Conservation (phyloP, 2,113 vertebrate species). For the Chamaetylas fuelleborni region DNA sequence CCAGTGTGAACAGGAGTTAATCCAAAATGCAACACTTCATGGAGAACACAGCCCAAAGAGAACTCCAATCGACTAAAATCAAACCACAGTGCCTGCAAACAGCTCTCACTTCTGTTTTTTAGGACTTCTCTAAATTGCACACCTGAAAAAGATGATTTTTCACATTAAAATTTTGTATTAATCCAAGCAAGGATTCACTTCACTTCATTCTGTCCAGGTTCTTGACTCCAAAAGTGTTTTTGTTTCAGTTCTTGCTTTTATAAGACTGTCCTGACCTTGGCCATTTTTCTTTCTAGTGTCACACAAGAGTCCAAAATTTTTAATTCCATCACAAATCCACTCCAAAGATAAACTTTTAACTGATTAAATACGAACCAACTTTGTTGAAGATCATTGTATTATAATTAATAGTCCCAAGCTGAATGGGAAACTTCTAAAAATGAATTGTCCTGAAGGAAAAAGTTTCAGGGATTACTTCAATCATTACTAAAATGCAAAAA, state of each 20-base stretch:
- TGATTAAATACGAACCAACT: not conserved
- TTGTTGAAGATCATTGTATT: not conserved
- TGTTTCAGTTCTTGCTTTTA: not conserved
- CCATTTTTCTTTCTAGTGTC: not conserved
- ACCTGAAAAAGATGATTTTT: not conserved
- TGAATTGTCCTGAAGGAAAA: not conserved
- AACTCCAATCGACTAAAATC: not conserved
- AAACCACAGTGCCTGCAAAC: not conserved
- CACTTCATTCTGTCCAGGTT: not conserved
- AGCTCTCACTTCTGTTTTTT: not conserved
- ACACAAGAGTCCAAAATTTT: not conserved
- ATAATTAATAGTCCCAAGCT: not conserved
- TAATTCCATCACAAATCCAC: not conserved
- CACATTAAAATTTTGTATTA: not conserved
- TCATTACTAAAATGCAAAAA: not conserved
- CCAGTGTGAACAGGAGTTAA: too few relatives aligned
- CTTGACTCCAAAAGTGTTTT: rapidly evolving
- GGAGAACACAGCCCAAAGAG: not conserved
- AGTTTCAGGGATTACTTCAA: not conserved
- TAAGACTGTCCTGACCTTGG: not conserved
- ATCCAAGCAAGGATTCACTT: not conserved
- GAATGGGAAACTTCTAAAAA: not conserved
- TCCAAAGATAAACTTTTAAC: not conserved
- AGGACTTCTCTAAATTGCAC: not conserved
- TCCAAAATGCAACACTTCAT: not conserved